Evolutionary conservation across 2,797 vertebrate genomes (phyloP).

Genomic region (Sebastes elongatus): DNA sequence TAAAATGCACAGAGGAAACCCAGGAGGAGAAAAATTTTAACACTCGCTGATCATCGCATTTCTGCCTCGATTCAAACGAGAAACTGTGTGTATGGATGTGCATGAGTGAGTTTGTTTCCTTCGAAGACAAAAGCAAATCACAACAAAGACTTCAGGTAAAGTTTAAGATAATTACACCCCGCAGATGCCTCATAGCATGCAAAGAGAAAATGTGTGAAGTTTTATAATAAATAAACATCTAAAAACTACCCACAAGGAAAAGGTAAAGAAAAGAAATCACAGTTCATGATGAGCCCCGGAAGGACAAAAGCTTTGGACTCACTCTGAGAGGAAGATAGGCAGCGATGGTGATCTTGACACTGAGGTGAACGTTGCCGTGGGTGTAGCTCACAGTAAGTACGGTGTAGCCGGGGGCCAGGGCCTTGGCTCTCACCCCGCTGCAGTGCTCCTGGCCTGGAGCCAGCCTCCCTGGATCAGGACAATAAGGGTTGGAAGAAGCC

Average conservation of each 20-base stretch:
- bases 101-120: not conserved
- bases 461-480: conserved; percentile 70
- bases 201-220: not conserved
- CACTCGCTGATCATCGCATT: conserved; percentile 39
- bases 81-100: conserved; percentile 8
- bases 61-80: conserved; percentile 19
- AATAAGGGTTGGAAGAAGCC: conserved; percentile 5
- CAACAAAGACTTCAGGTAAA: conserved; percentile 17
- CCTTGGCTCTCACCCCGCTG: conserved; percentile 86
- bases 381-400: conserved; percentile 83
- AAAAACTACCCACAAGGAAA: not conserved
- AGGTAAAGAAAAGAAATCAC: not conserved
- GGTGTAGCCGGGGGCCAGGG: conserved; percentile 85
- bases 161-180: not conserved
- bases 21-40: conserved; percentile 17
- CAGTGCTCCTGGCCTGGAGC: conserved; percentile 78
- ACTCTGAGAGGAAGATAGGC: conserved; percentile 90
- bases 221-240: not conserved
- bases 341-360: conserved; percentile 89
- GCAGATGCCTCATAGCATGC: not conserved
- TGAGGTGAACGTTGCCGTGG: conserved; percentile 86
- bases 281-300: not conserved
- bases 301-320: conserved; percentile 60
- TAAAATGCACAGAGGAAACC: conserved; percentile 54
- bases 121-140: conserved; percentile 18